Evolutionary conservation across 2,113 vertebrate species (phyloP), one percentile per base, ranked within the genome.

Genomic region (Copsychus sechellarum): DNA sequence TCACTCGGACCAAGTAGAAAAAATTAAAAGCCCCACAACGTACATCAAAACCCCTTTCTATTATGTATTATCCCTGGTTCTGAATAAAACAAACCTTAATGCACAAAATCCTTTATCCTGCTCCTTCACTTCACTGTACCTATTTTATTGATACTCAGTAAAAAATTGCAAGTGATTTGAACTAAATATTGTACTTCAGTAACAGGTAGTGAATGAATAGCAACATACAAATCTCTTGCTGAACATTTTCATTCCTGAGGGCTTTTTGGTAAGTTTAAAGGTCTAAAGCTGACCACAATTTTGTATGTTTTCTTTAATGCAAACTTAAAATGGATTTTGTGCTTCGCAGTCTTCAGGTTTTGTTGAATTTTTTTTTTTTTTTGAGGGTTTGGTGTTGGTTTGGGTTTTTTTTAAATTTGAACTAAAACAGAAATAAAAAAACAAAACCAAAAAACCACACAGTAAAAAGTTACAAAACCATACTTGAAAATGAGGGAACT

Each of bases 81-180:
- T 94, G 95, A 97, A 96, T 89, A 96, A 97, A 97, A 97, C 57
- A 94, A 96, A 90, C 90, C 71, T 91, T 82, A 97, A 96, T 96
- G 95, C 95, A 97, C 78, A 6, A 69, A 86, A 13, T 61, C 70
- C 94, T 98, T 84, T 95, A 98, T 97, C 97, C 97, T 98, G 94
- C 80, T 93, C 95, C 93, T 57, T 93, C 72, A 91, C 88, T 95
- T 93, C 90, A 95, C 34, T 56, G 50, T 74, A 91, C 54, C 76
- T 65, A 73, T 58, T 29, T n/a, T n/a, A n/a, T n/a, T 14, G 25
- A 66, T 19, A 25, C 25, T 72, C 16, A 81, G 57, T 6, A 88
- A 80, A 61, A 90, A 76, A 70, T 2, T 43, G 28, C 60, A 66
- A 43, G 29, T 1, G 3, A 76, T 66, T 38, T 28, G 29, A 92